Base-by-base conservation (phyloP, 2,888 invertebrate genomes). In the Anthrax anthrax region DNA sequence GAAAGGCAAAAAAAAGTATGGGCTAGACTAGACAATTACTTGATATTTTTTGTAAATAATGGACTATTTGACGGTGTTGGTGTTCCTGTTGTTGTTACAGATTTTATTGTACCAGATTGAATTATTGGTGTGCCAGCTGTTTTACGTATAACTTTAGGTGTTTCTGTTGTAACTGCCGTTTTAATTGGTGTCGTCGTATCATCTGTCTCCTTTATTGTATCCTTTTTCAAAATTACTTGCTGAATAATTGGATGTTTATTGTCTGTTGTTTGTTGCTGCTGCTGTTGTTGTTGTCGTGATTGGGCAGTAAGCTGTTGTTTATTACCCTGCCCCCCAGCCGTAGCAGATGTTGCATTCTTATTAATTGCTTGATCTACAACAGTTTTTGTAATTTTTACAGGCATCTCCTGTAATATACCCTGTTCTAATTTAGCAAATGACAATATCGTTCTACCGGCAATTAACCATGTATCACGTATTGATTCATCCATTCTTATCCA, bases 401-500 rank as follows among this genome's bases (percentile, higher is more conserved):
- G 69, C 67, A 67, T 68, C 52, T 69, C 69, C 41, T 68, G 67
- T 1, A 69, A 54, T 43, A 57, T 61, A 17, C 68, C 69, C 38
- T 66, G 65, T 8, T 65, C 69, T 44, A 69, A 75, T 71, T 81
- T 84, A 51, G 81, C 79, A 56, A 82, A 75, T 1, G 77, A 76
- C 62, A 84, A 84, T 55, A 86, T 80, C 53, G 80, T 80, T 56
- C 78, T 74, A 1, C 87, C 87, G 2, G 88, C 88, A 1, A 80
- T 75, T 48, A 87, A 78, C 88, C 88, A 88, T 0, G 82, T 76
- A 41, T 81, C 81, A 46, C 84, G 74, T 44, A 83, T 75, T 16
- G 76, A 73, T 48, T 80, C 78, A 1, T 84, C 78, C 75, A 88
- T 78, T 58, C 83, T 80, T 53, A 84, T 82, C 88, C 88, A 88